Conservation (phyloP, 2,113 vertebrate genomes). For the Phrynosoma platyrhinos region DNA sequence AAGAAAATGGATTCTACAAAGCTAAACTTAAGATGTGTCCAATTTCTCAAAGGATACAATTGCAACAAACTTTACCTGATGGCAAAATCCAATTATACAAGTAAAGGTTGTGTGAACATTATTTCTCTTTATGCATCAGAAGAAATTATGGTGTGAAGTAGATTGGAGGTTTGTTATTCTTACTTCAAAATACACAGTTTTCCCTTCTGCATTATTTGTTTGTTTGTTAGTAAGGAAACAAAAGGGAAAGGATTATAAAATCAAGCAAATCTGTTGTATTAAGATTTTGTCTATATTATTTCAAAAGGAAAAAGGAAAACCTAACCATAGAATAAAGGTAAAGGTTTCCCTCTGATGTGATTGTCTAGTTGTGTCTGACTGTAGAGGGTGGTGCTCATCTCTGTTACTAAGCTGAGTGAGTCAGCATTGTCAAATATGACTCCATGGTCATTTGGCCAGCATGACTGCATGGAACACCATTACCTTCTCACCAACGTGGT, state of each 20-base stretch:
- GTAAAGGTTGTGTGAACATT: constrained; percentile 67
- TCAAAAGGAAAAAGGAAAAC: constrained; percentile 47
- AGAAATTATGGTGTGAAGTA: constrained; percentile 62
- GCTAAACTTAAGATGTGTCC: constrained; percentile 61
- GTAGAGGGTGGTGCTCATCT: too few species aligned
- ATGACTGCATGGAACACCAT: too few species aligned
- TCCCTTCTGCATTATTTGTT: constrained; percentile 4
- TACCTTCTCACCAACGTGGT: too few species aligned
- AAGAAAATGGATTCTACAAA: constrained; percentile 70
- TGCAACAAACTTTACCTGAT: constrained; percentile 67
- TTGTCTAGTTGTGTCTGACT: too few species aligned
- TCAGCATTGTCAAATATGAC: too few species aligned
- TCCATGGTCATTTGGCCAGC: too few species aligned
- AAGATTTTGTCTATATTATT: constrained; percentile 51
- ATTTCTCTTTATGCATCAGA: constrained; percentile 64
- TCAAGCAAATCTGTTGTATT: constrained; percentile 30
- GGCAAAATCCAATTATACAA: constrained; percentile 73
- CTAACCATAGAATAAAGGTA: constrained; percentile 23
- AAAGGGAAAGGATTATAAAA: constrained; percentile 46
- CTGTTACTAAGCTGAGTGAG: too few species aligned
- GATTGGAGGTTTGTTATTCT: constrained; percentile 49
- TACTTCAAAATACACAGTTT: constrained; percentile 35
- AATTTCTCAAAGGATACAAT: constrained; percentile 72
- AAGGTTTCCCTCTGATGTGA: too few species aligned
- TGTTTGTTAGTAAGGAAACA: too few species aligned